phyloP scores from a whole-genome alignment of 2,113 vertebrate species.

The Alethe diademata region DNA sequence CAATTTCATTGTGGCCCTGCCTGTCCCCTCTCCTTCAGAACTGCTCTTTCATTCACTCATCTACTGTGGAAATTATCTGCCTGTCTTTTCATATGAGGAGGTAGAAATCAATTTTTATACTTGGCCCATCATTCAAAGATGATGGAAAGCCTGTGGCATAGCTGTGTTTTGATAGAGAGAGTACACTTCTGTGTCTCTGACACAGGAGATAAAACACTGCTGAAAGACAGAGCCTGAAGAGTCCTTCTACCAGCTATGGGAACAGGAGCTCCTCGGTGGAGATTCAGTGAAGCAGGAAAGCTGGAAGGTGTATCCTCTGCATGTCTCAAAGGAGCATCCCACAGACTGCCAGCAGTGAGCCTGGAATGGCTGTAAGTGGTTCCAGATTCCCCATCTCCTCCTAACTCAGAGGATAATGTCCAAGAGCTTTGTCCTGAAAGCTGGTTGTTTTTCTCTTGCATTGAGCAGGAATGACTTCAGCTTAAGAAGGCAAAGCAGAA shows the following conservation, averaged over 20 bases:
- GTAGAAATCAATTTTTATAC: neutral
- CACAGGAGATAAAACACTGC: neutral
- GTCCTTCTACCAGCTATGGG: neutral
- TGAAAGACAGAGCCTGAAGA: neutral
- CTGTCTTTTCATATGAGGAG: neutral
- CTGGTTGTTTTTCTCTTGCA: neutral
- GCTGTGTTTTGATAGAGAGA: neutral
- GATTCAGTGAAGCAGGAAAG: neutral
- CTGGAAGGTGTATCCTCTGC: neutral
- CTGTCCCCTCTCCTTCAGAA: neutral
- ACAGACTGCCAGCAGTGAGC: neutral
- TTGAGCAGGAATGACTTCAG: neutral
- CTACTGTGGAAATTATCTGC: neutral
- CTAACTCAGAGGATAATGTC: neutral
- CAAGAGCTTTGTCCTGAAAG: neutral
- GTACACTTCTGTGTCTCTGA: fast-evolving
- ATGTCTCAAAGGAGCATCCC: neutral
- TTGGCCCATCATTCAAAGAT: neutral
- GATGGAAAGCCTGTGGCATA: neutral
- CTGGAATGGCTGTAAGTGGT: neutral
- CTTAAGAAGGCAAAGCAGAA: neutral
- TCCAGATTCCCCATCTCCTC: neutral
- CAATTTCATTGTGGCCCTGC: neutral
- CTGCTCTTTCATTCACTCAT: neutral
- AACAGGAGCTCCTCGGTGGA: neutral